These are phyloP conservation scores for Platycnemis pennipes DNA, from an alignment of 2,888 invertebrate genomes.

Conservation along the genomic window DNA sequence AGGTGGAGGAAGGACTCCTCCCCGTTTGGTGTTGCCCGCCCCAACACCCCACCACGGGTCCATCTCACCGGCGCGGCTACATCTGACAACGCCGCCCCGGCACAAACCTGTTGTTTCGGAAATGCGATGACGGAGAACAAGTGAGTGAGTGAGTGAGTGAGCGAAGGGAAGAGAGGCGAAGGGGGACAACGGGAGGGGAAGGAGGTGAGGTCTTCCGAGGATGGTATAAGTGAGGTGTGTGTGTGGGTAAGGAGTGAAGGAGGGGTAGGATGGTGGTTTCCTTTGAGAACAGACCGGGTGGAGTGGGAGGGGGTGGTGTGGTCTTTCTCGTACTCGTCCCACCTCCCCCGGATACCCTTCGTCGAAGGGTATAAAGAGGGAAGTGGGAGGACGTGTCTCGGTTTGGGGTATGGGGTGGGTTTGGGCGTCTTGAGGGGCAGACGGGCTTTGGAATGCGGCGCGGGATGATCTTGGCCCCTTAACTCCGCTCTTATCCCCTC, in stretches of 20 bases:
- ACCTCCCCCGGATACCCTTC: slow-evolving; percentile 2
- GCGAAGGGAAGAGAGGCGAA: not conserved
- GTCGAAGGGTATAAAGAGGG: not conserved
- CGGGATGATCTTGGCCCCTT: slow-evolving; percentile 29
- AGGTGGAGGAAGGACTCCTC: no score
- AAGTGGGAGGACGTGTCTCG: not conserved
- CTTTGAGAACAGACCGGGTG: slow-evolving; percentile 22
- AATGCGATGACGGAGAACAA: slow-evolving; percentile 54
- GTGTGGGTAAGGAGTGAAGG: not conserved
- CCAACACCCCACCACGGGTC: not conserved
- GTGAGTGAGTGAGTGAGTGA: slow-evolving; percentile 53
- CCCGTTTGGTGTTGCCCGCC: not conserved
- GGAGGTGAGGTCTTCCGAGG: not conserved
- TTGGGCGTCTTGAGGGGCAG: not conserved
- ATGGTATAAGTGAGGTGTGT: not conserved
- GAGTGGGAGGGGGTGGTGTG: not conserved
- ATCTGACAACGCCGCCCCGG: slow-evolving; percentile 61
- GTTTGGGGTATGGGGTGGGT: not conserved
- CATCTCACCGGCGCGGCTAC: slow-evolving; percentile 25
- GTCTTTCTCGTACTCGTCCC: not conserved
- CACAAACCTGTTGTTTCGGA: slow-evolving; percentile 67
- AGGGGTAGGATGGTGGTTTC: not conserved
- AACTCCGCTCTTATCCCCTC: not conserved
- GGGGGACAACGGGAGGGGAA: not conserved
- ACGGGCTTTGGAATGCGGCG: slow-evolving; percentile 46